Evolutionary conservation across 2,888 invertebrate genomes (phyloP).

Genomic region (Orthonychiurus folsomi): DNA sequence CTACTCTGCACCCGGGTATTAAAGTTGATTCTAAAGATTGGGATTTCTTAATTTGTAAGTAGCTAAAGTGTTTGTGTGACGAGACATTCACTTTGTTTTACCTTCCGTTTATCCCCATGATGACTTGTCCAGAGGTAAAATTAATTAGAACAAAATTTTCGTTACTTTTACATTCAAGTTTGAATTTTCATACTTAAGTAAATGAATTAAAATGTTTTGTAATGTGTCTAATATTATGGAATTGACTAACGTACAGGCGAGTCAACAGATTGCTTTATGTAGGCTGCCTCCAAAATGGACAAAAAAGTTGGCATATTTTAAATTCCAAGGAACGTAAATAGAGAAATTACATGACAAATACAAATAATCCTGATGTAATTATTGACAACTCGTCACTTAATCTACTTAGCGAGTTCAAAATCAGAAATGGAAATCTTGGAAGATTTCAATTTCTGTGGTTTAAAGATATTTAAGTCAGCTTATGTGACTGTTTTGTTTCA

Average conservation of each 20-base stretch:
- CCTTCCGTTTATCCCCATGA: constrained; percentile 40
- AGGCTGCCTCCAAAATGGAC: background rate
- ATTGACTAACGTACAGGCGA: background rate
- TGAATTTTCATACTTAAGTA: background rate
- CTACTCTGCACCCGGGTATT: background rate
- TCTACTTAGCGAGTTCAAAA: too few species aligned
- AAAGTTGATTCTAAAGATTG: background rate
- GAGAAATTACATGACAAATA: too few species aligned
- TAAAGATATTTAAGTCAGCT: too few species aligned
- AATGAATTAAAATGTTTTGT: background rate
- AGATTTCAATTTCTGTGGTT: too few species aligned
- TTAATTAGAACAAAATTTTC: constrained; percentile 41
- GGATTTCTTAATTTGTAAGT: background rate
- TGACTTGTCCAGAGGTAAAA: constrained; percentile 41
- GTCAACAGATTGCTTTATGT: background rate
- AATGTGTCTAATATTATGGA: background rate
- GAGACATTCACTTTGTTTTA: constrained; percentile 40
- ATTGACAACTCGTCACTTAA: too few species aligned
- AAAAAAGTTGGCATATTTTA: background rate
- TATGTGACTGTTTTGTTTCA: too few species aligned
- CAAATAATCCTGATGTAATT: too few species aligned
- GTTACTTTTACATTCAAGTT: constrained; percentile 16
- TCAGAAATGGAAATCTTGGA: too few species aligned
- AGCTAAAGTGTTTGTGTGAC: constrained; percentile 26
- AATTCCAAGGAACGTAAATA: too few species aligned